phyloP scores from a whole-genome alignment of 2,797 vertebrate genomes.

The Babyrousa celebensis region DNA sequence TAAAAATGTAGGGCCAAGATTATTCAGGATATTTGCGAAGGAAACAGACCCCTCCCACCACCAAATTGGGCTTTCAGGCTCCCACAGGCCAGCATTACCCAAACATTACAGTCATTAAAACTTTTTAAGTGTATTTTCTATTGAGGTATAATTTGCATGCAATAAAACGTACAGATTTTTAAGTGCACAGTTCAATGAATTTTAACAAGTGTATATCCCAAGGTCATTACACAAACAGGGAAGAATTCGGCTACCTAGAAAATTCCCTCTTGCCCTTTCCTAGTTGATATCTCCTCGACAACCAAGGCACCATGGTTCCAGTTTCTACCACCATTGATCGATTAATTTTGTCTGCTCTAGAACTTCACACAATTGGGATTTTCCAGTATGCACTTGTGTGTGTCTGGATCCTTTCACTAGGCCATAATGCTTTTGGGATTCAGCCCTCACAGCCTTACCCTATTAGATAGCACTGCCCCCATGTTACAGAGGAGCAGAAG shows the following conservation, averaged over 20 bases:
- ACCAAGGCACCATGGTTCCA: neutral
- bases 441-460: neutral
- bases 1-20: constrained; percentile 44
- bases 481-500: constrained; percentile 55
- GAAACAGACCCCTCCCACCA: neutral
- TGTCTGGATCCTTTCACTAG: neutral
- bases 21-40: neutral
- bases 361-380: neutral
- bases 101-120: neutral
- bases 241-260: neutral
- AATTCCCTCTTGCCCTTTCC: neutral
- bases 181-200: neutral
- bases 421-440: neutral
- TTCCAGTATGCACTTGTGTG: neutral
- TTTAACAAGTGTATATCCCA: neutral
- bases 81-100: constrained; percentile 22
- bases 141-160: neutral
- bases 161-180: constrained; percentile 22
- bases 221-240: neutral
- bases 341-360: neutral
- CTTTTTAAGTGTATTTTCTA: neutral
- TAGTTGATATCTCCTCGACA: neutral
- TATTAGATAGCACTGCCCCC: neutral
- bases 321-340: neutral
- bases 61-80: neutral